These are phyloP conservation scores for Festucalex cinctus DNA, from an alignment of 2,113 vertebrate species.

Conservation along the genomic window DNA sequence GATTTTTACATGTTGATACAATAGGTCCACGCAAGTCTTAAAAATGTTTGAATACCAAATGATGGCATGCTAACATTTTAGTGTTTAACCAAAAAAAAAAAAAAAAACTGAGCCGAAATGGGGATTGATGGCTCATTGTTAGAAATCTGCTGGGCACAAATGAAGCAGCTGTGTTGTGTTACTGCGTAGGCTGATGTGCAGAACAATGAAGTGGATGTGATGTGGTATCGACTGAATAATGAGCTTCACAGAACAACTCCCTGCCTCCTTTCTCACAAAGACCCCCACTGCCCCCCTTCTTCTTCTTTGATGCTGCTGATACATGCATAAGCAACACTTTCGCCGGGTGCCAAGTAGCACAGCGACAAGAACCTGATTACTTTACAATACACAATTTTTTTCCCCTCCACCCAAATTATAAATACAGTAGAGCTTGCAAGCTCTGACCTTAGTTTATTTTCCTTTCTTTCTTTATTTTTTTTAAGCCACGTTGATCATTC, in stretches of 20 bases:
- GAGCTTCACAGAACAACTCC: slow-evolving; percentile 70
- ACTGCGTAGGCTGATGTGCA: slow-evolving; percentile 71
- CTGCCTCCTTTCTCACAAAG: slow-evolving; percentile 45
- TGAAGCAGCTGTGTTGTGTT: slow-evolving; percentile 51
- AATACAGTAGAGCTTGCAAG: background rate
- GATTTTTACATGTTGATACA: background rate
- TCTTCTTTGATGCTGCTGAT: slow-evolving; percentile 63
- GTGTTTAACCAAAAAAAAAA: background rate
- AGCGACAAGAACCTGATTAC: slow-evolving; percentile 27
- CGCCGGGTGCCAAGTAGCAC: slow-evolving; percentile 55
- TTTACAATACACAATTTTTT: slow-evolving; percentile 35
- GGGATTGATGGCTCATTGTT: slow-evolving; percentile 43
- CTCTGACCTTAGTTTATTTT: background rate
- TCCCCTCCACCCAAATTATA: slow-evolving; percentile 23
- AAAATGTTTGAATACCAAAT: background rate
- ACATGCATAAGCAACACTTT: slow-evolving; percentile 72
- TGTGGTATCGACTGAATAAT: slow-evolving; percentile 77
- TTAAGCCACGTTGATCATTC: background rate
- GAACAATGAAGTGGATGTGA: slow-evolving; percentile 77
- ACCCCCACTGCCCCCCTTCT: slow-evolving; percentile 50
- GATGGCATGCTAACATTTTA: background rate
- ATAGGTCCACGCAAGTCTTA: background rate
- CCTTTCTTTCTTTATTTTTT: background rate
- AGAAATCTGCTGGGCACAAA: slow-evolving; percentile 46
- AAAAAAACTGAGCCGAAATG: background rate